A percentile compares a stretch with the other conserved stretches of the same genome.
Conservation (phyloP, 2,888 invertebrate species). For the Tipula vernalis region DNA sequence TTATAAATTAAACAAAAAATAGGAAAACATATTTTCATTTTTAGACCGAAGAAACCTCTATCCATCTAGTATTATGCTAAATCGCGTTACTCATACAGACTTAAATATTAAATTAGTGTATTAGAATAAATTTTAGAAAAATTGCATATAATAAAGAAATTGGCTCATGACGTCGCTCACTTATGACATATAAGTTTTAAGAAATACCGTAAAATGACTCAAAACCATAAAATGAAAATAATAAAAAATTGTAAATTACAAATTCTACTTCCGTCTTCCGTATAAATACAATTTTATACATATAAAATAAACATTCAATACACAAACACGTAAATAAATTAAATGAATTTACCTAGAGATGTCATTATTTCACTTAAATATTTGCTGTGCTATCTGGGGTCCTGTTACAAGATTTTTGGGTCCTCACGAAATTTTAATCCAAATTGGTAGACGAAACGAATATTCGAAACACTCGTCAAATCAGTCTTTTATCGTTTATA, state of each 20-base stretch:
- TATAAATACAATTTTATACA: neutral
- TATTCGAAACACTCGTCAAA: neutral
- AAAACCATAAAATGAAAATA: neutral
- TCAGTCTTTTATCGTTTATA: neutral
- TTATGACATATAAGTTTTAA: neutral
- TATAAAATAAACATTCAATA: neutral
- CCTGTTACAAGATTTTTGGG: neutral
- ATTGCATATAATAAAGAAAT: neutral
- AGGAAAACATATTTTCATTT: neutral
- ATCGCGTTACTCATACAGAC: neutral
- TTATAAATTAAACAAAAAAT: neutral
- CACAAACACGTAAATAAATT: neutral
- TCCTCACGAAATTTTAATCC: neutral
- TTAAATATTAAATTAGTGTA: neutral
- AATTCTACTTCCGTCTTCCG: neutral
- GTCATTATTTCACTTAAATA: slow-evolving; percentile 7
- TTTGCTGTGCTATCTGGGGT: neutral
- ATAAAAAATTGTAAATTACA: neutral
- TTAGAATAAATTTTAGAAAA: neutral
- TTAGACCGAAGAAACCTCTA: neutral
- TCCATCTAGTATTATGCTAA: neutral
- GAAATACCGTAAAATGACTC: neutral
- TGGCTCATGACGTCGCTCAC: neutral
- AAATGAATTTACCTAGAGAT: neutral
- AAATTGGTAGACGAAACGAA: neutral